Conservation (phyloP, 2,797 vertebrate species). For the Gila robusta region DNA sequence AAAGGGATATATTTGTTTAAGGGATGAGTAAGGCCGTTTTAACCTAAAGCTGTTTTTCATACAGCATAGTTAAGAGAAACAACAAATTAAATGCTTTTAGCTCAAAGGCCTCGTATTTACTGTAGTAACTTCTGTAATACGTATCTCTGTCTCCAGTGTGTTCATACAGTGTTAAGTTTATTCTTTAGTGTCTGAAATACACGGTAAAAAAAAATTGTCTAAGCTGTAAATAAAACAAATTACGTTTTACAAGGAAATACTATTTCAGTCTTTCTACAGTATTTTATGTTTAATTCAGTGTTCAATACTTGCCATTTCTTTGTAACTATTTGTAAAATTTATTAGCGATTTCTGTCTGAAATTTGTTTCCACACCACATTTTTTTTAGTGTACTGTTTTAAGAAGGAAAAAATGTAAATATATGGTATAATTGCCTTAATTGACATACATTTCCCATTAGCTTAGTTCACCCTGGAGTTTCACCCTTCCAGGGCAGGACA, state of each 20-base stretch:
- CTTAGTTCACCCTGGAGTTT: background rate
- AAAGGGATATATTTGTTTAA: conserved; percentile 1
- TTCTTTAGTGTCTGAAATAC: background rate
- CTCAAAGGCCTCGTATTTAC: background rate
- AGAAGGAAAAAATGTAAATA: background rate
- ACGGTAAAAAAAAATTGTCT: background rate
- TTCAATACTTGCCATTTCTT: background rate
- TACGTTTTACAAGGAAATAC: background rate
- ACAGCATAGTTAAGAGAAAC: background rate
- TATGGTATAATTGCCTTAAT: conserved; percentile 4
- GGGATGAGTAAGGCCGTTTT: background rate
- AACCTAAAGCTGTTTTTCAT: background rate
- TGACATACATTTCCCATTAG: conserved; percentile 31
- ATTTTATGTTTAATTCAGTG: background rate
- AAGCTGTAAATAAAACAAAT: background rate
- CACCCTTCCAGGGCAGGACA: background rate
- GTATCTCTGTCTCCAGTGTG: background rate
- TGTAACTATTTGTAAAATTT: background rate
- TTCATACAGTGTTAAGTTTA: background rate
- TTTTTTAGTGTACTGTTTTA: background rate
- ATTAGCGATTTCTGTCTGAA: background rate
- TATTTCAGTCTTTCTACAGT: background rate
- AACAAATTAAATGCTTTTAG: background rate
- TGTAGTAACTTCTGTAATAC: background rate
- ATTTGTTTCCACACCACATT: background rate